These are phyloP conservation scores for Tadarida brasiliensis DNA, from an alignment of 2,797 vertebrate species.

Conservation along the genomic window DNA sequence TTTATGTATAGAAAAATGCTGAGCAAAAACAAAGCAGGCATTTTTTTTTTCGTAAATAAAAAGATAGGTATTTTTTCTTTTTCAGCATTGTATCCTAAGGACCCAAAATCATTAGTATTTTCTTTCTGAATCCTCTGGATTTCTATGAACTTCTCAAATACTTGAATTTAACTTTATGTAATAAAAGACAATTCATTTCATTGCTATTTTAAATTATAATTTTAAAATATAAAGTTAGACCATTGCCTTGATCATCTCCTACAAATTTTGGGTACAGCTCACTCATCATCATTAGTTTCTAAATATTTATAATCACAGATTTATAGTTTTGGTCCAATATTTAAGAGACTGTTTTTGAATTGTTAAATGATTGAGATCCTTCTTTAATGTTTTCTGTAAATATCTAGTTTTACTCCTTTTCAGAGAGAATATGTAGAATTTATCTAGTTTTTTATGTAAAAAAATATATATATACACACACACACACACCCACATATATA, in stretches of 20 bases:
- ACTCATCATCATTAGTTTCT: neutral
- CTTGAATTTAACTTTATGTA: neutral
- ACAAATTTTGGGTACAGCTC: neutral
- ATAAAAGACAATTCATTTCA: neutral
- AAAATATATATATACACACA: too few species aligned
- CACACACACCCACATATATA: neutral
- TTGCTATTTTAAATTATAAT: neutral
- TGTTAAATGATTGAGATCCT: neutral
- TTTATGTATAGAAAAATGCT: neutral
- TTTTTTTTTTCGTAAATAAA: neutral
- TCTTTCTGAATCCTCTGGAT: neutral
- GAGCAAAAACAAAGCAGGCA: neutral
- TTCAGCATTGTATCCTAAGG: neutral
- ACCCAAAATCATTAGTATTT: conserved; percentile 2
- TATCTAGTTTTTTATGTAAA: neutral
- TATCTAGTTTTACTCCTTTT: neutral
- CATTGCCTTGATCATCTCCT: neutral
- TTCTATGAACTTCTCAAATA: conserved; percentile 7
- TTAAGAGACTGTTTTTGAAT: neutral
- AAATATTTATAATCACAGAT: neutral
- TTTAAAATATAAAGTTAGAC: conserved; percentile 19
- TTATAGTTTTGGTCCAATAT: neutral
- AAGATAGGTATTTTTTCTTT: neutral
- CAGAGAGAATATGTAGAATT: neutral
- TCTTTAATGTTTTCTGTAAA: neutral